These are phyloP conservation scores for Morelia viridis DNA, from an alignment of 2,797 vertebrate genomes.

Conservation along the genomic window DNA sequence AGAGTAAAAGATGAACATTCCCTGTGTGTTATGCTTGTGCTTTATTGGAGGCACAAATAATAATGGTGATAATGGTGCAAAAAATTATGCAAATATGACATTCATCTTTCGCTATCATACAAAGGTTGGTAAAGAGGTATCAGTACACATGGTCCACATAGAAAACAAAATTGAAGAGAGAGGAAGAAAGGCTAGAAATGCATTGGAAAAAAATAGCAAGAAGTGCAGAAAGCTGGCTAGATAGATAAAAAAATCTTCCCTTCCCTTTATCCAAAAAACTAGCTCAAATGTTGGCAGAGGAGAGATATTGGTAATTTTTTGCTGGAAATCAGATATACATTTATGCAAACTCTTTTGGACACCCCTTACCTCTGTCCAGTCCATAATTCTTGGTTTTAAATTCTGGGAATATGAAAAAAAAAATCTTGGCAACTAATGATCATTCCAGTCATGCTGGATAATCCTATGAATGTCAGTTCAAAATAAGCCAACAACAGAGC, in stretches of 20 bases:
- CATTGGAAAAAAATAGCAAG: background rate
- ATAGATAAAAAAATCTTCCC: background rate
- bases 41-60: background rate
- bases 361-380: background rate
- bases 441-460: background rate
- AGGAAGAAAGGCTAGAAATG: background rate
- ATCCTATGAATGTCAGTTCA: background rate
- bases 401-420: background rate
- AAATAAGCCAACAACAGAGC: background rate
- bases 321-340: background rate
- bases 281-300: background rate
- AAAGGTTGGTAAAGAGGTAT: background rate
- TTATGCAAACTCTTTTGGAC: background rate
- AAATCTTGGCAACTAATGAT: background rate
- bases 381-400: background rate
- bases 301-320: background rate
- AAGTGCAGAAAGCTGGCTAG: background rate
- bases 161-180: background rate
- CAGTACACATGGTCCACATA: background rate
- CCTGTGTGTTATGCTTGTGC: background rate
- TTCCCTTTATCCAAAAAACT: background rate
- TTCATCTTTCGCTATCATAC: background rate
- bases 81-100: background rate
- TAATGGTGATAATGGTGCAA: background rate
- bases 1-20: background rate